Base-by-base conservation (phyloP, 1,140 invertebrate species). In the Drosophila equinoxialis region DNA sequence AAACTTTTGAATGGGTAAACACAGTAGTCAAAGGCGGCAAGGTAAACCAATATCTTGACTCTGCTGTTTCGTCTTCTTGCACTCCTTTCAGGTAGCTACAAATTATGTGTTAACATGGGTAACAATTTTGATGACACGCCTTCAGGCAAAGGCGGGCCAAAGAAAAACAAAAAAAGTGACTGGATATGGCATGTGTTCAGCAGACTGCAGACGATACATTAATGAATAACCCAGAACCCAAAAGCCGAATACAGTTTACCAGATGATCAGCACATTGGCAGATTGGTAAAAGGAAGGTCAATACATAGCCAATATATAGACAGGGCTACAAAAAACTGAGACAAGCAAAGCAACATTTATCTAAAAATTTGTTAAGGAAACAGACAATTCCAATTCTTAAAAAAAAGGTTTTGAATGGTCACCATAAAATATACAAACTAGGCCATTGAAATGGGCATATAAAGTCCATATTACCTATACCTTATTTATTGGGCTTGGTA, bases 21-120 rank as follows among this genome's bases (percentile, higher is more conserved):
- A 78, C 75, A 78, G 72, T 65, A 78, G 72, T 64, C 41, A 42
- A 30, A 51, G 45, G 45, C 45, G 45, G 45, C 45, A 51, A 68
- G 75, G 71, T 71, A 75, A 70, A 51, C 39, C 71, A 59, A 66
- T 66, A 70, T 63, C 60, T 68, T 42, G 17, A 77, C 64, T 58
- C 41, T 33, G 58, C 61, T 66, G 57, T 65, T 35, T 42, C 35
- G 23, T 30, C 57, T 6, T 71, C 3, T 13, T 45, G 64, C 45
- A 51, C 45, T 51, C 45, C 45, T 51, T 39, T 41, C 65, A 54
- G 41, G 71, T 37, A 57, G 59, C 84, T 61, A 84, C 80, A 87
- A 87, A 87, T 87, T 78, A 84, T 77, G 84, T 89, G 83, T 87
- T 87, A 89, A 89, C 83, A 87, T 73, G 77, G 57, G 39, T 76